phyloP scores from a whole-genome alignment of 2,888 invertebrate species.

The Acanthosepion lycidas region DNA sequence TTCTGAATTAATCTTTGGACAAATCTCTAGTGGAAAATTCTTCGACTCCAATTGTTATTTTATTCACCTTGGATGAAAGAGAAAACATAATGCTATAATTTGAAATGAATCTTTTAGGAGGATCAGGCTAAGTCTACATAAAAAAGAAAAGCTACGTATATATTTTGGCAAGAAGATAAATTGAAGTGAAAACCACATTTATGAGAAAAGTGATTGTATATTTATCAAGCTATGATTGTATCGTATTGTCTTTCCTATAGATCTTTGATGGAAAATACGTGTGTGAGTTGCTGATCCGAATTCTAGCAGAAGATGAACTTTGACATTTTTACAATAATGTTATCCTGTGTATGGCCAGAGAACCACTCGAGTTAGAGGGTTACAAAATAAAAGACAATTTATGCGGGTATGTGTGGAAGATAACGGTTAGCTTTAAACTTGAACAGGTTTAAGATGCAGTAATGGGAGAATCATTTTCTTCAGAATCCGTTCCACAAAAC shows the following conservation, averaged over 20 bases:
- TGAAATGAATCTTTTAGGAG: not conserved
- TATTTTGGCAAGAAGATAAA: no score
- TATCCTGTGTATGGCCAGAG: no score
- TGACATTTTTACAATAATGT: not conserved
- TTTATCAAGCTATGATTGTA: not conserved
- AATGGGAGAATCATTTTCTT: no score
- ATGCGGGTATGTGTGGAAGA: no score
- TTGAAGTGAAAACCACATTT: not conserved
- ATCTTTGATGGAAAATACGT: not conserved
- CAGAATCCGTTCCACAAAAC: no score
- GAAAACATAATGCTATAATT: not conserved
- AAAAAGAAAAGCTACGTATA: not conserved
- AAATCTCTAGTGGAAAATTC: not conserved
- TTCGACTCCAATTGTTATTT: not conserved
- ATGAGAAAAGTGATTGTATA: not conserved
- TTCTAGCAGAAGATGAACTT: not conserved
- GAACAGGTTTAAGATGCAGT: no score
- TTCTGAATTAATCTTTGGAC: not conserved
- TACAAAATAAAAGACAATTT: no score
- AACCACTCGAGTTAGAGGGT: no score
- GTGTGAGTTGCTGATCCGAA: not conserved
- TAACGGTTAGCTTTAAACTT: no score
- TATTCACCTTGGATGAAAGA: not conserved
- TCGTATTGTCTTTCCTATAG: not conserved
- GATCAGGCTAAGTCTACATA: not conserved